These are phyloP conservation scores for Crioceris asparagi DNA, from an alignment of 2,888 invertebrate genomes.

Conservation along the genomic window DNA sequence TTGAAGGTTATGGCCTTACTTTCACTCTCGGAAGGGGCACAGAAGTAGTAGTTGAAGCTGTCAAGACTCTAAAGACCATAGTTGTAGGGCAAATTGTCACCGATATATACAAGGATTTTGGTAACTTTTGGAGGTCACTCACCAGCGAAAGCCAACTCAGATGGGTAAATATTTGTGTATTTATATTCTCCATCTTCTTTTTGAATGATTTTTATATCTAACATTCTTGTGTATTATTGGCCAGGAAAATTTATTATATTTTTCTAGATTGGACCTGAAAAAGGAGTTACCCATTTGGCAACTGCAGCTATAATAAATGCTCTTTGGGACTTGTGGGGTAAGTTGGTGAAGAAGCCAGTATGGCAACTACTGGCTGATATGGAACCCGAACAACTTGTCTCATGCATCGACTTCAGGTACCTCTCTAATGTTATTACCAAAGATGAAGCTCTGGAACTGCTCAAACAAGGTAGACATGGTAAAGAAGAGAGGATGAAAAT, in stretches of 20 bases:
- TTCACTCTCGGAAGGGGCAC: constrained; percentile 86
- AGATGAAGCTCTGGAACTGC: constrained; percentile 65
- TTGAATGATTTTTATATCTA: too few relatives aligned
- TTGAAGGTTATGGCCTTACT: constrained; percentile 70
- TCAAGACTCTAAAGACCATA: constrained; percentile 57
- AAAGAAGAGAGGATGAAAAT: constrained; percentile 54
- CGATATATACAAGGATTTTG: constrained; percentile 70
- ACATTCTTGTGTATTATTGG: too few relatives aligned
- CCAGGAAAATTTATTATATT: background rate
- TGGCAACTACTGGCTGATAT: constrained; percentile 79
- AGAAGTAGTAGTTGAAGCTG: constrained; percentile 70
- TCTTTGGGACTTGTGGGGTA: constrained; percentile 87
- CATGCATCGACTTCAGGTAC: constrained; percentile 75
- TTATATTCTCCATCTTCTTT: too few relatives aligned
- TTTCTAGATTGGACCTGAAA: constrained; percentile 75
- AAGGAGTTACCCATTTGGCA: constrained; percentile 81
- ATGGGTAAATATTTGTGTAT: constrained; percentile 55
- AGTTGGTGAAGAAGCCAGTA: constrained; percentile 70
- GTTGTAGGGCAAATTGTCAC: constrained; percentile 57
- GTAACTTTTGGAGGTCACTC: constrained; percentile 65
- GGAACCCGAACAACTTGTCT: constrained; percentile 74
- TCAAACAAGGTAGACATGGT: constrained; percentile 47
- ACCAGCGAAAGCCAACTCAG: constrained; percentile 82
- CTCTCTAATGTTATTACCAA: constrained; percentile 75
- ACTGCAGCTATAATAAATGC: constrained; percentile 83